These are phyloP conservation scores for Limonius californicus DNA, from an alignment of 1,140 invertebrate genomes.

Conservation along the genomic window DNA sequence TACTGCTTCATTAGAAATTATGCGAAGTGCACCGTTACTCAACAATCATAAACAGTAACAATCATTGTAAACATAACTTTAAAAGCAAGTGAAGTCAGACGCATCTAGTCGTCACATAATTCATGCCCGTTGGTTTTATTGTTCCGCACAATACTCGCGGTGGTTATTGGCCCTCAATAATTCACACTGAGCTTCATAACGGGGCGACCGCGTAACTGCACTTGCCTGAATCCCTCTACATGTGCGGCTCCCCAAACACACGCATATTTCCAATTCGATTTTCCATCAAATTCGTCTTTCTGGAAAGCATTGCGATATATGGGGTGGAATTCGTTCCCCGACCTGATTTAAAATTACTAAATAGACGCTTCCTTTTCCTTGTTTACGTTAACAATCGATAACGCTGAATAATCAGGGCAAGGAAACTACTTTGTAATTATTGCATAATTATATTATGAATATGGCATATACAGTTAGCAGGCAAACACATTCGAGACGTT, in stretches of 20 bases:
- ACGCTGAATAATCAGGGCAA: no score
- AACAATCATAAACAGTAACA: slow-evolving; percentile 5
- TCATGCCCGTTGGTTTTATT: slow-evolving; percentile 16
- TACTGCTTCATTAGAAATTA: no score
- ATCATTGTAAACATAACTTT: slow-evolving; percentile 13
- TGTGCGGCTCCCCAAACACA: slow-evolving; percentile 15
- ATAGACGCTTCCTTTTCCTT: no score
- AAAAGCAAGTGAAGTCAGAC: slow-evolving; percentile 15
- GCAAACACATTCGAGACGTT: no score
- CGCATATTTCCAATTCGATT: slow-evolving; percentile 19
- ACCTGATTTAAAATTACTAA: no score
- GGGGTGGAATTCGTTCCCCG: not conserved
- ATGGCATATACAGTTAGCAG: no score
- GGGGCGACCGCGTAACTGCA: slow-evolving; percentile 5
- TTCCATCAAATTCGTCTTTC: slow-evolving; percentile 18
- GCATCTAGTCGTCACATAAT: slow-evolving; percentile 13
- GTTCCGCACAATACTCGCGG: slow-evolving; percentile 12
- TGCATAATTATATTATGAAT: no score
- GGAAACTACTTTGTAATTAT: no score
- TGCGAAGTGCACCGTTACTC: no score
- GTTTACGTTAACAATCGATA: no score
- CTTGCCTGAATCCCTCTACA: slow-evolving; percentile 6
- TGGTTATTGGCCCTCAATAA: slow-evolving; percentile 19
- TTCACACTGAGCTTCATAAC: slow-evolving; percentile 14
- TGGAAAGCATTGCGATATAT: not conserved